Percentiles rank a stretch among this genome's conserved stretches.
These are phyloP conservation scores for Tigriopus californicus DNA, from an alignment of 2,888 invertebrate genomes.

Conservation along the genomic window DNA sequence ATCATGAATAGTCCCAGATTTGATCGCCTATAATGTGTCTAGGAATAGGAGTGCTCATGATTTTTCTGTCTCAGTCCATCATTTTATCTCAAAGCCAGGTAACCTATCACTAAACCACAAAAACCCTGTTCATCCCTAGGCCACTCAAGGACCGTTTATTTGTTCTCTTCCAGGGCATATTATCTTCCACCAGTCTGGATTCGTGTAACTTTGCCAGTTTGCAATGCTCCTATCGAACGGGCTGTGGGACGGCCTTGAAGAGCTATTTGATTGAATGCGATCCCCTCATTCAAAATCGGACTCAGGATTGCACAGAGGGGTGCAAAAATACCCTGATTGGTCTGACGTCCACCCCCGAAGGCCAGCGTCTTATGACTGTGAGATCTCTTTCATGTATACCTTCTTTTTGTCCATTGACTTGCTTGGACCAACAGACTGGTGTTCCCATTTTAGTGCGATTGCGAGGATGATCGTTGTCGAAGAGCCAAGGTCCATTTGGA, in stretches of 20 bases:
- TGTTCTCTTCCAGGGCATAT: neutral
- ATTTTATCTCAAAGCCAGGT: too few species aligned
- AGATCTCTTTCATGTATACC: constrained; percentile 23
- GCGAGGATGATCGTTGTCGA: constrained; percentile 40
- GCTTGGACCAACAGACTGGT: neutral
- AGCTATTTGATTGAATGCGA: constrained; percentile 54
- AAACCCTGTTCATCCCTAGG: too few species aligned
- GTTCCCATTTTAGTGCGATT: constrained; percentile 42
- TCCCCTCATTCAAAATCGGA: constrained; percentile 37
- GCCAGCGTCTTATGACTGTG: constrained; percentile 53
- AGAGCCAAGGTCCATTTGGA: constrained; percentile 50
- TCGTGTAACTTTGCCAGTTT: constrained; percentile 35
- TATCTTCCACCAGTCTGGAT: neutral
- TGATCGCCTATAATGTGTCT: too few species aligned
- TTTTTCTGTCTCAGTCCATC: too few species aligned
- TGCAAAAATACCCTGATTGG: constrained; percentile 60
- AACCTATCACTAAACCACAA: too few species aligned
- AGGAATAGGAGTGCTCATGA: too few species aligned
- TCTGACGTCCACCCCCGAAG: constrained; percentile 55
- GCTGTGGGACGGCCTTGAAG: constrained; percentile 54
- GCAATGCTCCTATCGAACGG: constrained; percentile 51
- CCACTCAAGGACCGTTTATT: too few species aligned
- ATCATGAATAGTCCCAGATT: too few species aligned
- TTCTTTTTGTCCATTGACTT: neutral
- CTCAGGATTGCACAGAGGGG: constrained; percentile 41